Percentiles rank a stretch among this genome's conserved stretches.
phyloP scores from a whole-genome alignment of 2,888 invertebrate species.

The Ceraclea dissimilis region DNA sequence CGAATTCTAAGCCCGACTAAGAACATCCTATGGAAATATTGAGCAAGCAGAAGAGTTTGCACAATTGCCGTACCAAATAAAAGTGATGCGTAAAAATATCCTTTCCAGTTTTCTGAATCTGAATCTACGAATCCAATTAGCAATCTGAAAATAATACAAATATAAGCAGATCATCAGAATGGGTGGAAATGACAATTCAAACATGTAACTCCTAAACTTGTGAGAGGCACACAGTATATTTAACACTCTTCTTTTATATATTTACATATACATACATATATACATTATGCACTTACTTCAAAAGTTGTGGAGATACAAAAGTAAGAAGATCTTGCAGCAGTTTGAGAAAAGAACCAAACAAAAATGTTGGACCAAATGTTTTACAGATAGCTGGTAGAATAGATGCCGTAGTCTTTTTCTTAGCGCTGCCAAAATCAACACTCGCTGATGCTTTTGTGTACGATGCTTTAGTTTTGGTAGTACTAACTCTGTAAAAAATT shows the following conservation, averaged over 20 bases:
- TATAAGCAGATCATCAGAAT: neutral
- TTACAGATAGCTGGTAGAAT: constrained; percentile 76
- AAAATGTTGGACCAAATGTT: constrained; percentile 81
- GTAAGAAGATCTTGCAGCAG: constrained; percentile 74
- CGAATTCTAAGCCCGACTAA: constrained; percentile 84
- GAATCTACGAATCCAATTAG: constrained; percentile 64
- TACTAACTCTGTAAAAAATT: constrained; percentile 1
- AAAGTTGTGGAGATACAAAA: constrained; percentile 84
- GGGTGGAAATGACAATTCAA: neutral
- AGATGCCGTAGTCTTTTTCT: constrained; percentile 64
- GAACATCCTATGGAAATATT: constrained; percentile 89
- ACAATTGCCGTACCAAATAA: constrained; percentile 67
- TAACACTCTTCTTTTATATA: no score
- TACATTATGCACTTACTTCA: constrained; percentile 67
- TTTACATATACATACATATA: no score
- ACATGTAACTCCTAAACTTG: no score
- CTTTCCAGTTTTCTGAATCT: constrained; percentile 67
- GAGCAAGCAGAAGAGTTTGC: constrained; percentile 79
- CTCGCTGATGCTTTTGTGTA: constrained; percentile 63
- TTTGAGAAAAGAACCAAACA: constrained; percentile 80
- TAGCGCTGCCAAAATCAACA: constrained; percentile 62
- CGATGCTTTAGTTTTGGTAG: constrained; percentile 48
- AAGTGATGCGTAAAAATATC: constrained; percentile 71
- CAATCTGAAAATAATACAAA: constrained; percentile 51
- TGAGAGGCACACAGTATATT: neutral